A percentile compares a stretch with the other conserved stretches of the same genome.
These are phyloP conservation scores for Patella pellucida DNA, from an alignment of 2,888 invertebrate genomes.

Conservation along the genomic window DNA sequence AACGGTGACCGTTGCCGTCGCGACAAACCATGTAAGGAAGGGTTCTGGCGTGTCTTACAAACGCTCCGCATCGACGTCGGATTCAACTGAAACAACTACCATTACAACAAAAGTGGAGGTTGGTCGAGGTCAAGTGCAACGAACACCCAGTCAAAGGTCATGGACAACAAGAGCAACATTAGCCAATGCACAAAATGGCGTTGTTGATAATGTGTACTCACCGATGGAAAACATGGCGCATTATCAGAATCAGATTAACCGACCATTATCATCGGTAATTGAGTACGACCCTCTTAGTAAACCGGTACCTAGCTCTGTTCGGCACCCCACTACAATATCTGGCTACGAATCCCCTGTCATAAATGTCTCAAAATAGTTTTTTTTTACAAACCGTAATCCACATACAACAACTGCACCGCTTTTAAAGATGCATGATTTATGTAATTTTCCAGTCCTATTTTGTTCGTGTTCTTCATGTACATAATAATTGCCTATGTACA, in stretches of 20 bases:
- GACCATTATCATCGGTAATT: background rate
- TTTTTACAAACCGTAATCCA: too few species aligned
- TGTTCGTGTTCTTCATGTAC: too few species aligned
- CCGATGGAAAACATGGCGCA: background rate
- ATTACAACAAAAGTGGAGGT: background rate
- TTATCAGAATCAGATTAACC: conserved; percentile 3
- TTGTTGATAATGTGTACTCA: background rate
- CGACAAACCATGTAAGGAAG: background rate
- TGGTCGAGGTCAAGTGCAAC: background rate
- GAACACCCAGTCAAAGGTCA: conserved; percentile 2
- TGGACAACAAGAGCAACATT: background rate
- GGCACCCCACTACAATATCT: background rate
- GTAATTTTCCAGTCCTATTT: too few species aligned
- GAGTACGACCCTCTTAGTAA: background rate
- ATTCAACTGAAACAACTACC: background rate
- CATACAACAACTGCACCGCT: too few species aligned
- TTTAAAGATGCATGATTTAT: too few species aligned
- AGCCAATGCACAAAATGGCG: background rate
- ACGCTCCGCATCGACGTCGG: background rate
- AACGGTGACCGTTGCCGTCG: background rate
- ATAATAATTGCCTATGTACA: too few species aligned
- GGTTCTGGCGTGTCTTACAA: background rate
- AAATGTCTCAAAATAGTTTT: too few species aligned
- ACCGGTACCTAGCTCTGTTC: background rate
- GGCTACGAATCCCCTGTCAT: background rate